Percentiles rank a stretch among this genome's conserved stretches.
phyloP scores from a whole-genome alignment of 2,888 invertebrate species.

The Acleris emargana region DNA sequence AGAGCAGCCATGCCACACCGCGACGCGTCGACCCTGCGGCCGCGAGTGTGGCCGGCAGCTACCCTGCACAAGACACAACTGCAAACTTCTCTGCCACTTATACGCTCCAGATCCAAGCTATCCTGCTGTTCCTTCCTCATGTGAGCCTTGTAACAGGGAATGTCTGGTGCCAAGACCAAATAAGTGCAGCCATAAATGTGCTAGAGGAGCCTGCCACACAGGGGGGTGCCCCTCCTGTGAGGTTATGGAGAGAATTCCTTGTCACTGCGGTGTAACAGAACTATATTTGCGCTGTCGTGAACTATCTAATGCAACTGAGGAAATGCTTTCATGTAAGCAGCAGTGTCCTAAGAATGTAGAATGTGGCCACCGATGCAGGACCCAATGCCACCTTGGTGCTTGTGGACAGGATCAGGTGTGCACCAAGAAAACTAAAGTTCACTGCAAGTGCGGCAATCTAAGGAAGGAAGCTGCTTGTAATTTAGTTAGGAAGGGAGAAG shows the following conservation, averaged over 20 bases:
- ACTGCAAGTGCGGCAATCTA: conserved; percentile 90
- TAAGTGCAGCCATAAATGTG: conserved; percentile 90
- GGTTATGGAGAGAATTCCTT: conserved; percentile 86
- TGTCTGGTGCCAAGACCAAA: conserved; percentile 86
- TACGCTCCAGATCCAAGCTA: conserved; percentile 53
- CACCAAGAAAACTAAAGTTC: conserved; percentile 90
- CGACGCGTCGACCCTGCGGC: conserved; percentile 90
- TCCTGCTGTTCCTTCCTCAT: conserved; percentile 76
- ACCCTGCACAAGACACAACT: conserved; percentile 91
- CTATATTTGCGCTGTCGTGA: conserved; percentile 90
- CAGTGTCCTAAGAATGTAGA: conserved; percentile 93
- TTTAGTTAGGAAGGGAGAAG: conserved; percentile 71
- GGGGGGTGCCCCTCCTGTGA: conserved; percentile 90
- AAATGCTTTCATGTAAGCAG: conserved; percentile 88
- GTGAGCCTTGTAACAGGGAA: conserved; percentile 72
- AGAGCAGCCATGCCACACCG: conserved; percentile 88
- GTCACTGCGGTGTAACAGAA: conserved; percentile 92
- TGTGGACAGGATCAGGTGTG: conserved; percentile 88
- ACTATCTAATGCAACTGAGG: conserved; percentile 80
- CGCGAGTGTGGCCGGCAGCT: conserved; percentile 89
- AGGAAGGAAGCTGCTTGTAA: conserved; percentile 90
- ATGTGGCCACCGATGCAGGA: conserved; percentile 93
- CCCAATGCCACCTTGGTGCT: conserved; percentile 88
- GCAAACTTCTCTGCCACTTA: conserved; percentile 88
- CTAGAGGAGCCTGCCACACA: conserved; percentile 87